Base-by-base conservation (phyloP, 2,888 invertebrate species). In the Thumatha senex region DNA sequence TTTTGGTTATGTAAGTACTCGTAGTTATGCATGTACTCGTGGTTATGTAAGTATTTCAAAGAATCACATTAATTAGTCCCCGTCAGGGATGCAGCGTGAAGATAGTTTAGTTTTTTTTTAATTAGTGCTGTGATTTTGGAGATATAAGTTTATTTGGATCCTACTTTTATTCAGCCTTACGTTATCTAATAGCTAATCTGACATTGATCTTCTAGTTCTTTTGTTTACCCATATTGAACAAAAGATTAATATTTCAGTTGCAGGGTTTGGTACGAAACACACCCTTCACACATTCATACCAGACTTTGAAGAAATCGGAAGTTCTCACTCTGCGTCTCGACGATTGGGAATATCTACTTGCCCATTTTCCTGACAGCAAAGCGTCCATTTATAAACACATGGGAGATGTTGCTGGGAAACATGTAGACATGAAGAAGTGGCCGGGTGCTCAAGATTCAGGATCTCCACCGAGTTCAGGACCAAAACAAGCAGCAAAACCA, bases 291-390 rank as follows among this genome's bases (percentile, higher is more conserved):
- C 66, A 76, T 50, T 82, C 87, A 0, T 89, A 88, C 57, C 70
- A 73, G 44, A 82, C 84, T 0, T 46, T 70, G 5, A 67, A 56
- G 2, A 83, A 81, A 42, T 75, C 82, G 0, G 81, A 85, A 75
- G 78, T 89, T 5, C 73, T 89, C 1, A 82, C 84, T 0, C 69
- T 89, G 0, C 54, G 62, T 33, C 70, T 84, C 0, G 68, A 78
- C 0, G 78, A 84, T 48, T 88, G 88, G 88, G 76, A 80, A 44
- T 70, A 80, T 46, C 70, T 89, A 5, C 52, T 88, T 10, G 63
- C 74, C 45, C 83, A 86, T 59, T 89, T 86, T 39, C 88, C 87
- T 0, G 55, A 55, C 1, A 84, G 84, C 48, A 78, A 63, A 35
- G 59, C 68, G 0, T 42, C 59, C 30, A 82, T 87, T 48, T 69